These are phyloP conservation scores for Ictalurus punctatus DNA, from an alignment of 2,113 vertebrate species.

Conservation along the genomic window DNA sequence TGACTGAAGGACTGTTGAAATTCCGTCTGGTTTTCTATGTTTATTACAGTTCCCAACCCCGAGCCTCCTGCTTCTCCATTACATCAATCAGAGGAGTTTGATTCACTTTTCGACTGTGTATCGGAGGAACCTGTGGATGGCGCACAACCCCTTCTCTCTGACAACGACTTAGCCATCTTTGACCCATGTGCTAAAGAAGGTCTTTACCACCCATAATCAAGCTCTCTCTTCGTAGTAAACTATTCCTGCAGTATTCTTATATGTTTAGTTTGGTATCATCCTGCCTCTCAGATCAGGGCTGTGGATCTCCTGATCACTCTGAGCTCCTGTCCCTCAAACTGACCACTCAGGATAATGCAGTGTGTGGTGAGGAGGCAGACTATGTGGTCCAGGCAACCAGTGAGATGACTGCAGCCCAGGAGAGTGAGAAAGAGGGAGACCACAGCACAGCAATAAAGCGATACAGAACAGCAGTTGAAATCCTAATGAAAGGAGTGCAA, in stretches of 20 bases:
- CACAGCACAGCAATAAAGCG: conserved; percentile 74
- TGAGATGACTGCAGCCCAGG: conserved; percentile 66
- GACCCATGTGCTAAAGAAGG: conserved; percentile 87
- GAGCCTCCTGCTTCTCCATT: conserved; percentile 36
- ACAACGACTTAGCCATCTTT: conserved; percentile 83
- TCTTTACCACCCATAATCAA: conserved; percentile 51
- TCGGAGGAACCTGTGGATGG: conserved; percentile 52
- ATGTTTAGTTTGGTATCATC: neutral
- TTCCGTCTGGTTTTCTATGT: neutral
- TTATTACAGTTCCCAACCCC: conserved; percentile 51
- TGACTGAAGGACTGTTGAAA: neutral
- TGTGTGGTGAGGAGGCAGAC: conserved; percentile 46
- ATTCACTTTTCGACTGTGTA: conserved; percentile 70
- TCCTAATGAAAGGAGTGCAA: conserved; percentile 80
- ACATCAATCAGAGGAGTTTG: conserved; percentile 66
- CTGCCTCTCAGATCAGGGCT: conserved; percentile 55
- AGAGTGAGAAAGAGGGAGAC: conserved; percentile 69
- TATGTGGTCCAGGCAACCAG: conserved; percentile 71
- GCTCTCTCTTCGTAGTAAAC: neutral
- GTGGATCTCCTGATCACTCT: conserved; percentile 59
- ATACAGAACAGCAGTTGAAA: conserved; percentile 80
- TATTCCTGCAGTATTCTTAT: neutral
- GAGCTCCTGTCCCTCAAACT: conserved; percentile 66
- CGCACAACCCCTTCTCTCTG: conserved; percentile 69
- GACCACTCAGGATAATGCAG: conserved; percentile 28